Evolutionary conservation across 2,888 invertebrate species (phyloP), one percentile per base, ranked within the genome.

Genomic region (Cylindroiulus punctatus): DNA sequence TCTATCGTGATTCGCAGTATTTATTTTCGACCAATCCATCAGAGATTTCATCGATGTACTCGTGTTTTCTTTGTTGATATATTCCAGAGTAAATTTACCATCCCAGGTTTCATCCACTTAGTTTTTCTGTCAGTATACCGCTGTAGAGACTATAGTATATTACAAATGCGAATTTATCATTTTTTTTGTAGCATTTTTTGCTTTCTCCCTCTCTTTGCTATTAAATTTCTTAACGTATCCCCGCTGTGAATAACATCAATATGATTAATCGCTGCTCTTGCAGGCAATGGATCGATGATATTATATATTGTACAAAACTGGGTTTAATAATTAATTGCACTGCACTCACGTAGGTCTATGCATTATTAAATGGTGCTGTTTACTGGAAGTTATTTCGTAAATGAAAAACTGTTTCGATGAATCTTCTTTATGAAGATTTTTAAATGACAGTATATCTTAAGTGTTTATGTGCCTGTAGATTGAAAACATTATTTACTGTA

Each of bases 291-390:
- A 26, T 65, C 22, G 65, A 26, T n/a, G 57, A n/a, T 65, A 22
- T 65, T 26, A 22, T 26, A 22, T 12, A 65, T 7, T 65, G 65
- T 10, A 26, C 26, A 26, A 19, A 26, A 65, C 65, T 26, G 26
- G 22, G 65, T 26, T 65, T 65, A 65, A 65, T 65, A 65, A 65
- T 65, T 26, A 65, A 65, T 65, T 22, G 65, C 22, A 7, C 65
- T 65, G 65, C 65, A 52, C 65, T 65, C 26, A 26, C 22, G 65
- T 65, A n/a, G n/a, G n/a, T n/a, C n/a, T n/a, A 65, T 65, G 26
- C 22, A 65, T 26, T 65, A 65, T 65, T 65, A 10, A 65, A 22
- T 65, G 26, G 8, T 8, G 26, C 26, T 26, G 22, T 65, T 65
- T 26, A 7, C 26, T 65, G 8, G 26, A 65, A 22, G 22, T 8